Percentiles rank a stretch among this genome's conserved stretches.
Conservation (phyloP, 2,797 vertebrate genomes). For the Eurystomus glaucurus region DNA sequence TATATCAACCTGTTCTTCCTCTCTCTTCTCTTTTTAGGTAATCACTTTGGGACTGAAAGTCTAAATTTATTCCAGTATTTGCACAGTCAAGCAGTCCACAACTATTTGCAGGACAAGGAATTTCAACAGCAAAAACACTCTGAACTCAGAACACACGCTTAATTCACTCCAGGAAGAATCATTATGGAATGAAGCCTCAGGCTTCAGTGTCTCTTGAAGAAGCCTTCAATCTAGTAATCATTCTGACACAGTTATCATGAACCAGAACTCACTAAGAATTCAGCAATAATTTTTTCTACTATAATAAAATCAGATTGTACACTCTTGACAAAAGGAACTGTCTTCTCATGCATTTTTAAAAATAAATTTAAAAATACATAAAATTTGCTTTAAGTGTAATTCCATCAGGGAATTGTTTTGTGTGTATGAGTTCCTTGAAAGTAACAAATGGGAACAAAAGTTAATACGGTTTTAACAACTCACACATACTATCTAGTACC, state of each 20-base stretch:
- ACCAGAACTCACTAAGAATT: constrained; percentile 8
- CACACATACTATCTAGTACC: neutral
- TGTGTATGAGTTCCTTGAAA: neutral
- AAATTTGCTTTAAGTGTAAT: neutral
- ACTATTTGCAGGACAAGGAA: neutral
- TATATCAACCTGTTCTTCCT: neutral
- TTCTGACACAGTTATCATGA: constrained; percentile 11
- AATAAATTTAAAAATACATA: neutral
- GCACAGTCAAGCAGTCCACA: neutral
- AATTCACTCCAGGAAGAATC: neutral
- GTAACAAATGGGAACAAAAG: neutral
- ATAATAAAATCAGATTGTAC: constrained; percentile 13
- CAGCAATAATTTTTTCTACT: neutral
- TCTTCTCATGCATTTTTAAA: neutral
- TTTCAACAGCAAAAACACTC: neutral
- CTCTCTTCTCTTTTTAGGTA: neutral
- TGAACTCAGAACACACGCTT: neutral
- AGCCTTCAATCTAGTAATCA: neutral
- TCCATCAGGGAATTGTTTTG: neutral
- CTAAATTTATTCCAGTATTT: neutral
- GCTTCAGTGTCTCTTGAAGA: neutral
- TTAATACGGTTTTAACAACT: neutral
- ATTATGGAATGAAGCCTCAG: neutral
- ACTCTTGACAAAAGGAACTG: neutral
- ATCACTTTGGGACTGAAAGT: neutral